Base-by-base conservation (phyloP, 37 sponge, comb jelly and placozoan species). In the Aphrocallistes beatrix region DNA sequence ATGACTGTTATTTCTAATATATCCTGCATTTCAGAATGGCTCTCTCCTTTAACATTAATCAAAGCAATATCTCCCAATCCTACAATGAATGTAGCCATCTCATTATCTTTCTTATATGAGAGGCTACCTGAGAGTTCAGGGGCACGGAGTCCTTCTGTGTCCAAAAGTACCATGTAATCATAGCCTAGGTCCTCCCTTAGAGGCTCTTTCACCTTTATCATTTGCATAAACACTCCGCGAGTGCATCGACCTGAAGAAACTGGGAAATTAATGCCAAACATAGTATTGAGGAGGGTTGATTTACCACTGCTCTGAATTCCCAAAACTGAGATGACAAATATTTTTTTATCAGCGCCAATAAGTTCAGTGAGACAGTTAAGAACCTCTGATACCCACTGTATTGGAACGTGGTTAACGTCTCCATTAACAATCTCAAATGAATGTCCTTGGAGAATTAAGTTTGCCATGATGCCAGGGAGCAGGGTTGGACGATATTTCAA, bases 41-140 rank as follows among this genome's bases (percentile, higher is more conserved):
- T 69, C 84, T 88, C 88, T 39, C 88, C 88, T 75, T 48, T 84
- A 19, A 88, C 84, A 39, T 88, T 88, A 40, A 88, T 84, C 34
- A 88, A 8, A 30, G 88, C 75, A 32, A 84, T 30, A 23, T 88
- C 49, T 1, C 50, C 88, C 38, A 88, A 36, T 36, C 88, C 88
- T 39, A 88, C 84, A 21, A 83, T 82, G 84, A 84, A 88, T 28
- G 85, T 84, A 13, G 85, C 85, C 34, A 84, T 34, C 39, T 88
- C 84, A 84, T 88, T 84, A 37, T 88, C 85, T 34, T 37, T 39
- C 25, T 39, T 16, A 37, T 45, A 30, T 36, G 84, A 84, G 75
- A 28, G 75, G 28, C 48, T 45, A 1, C 38, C 37, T 17, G 37
- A 36, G 9, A 88, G 50, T 39, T 88, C 88, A 40, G 85, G 88